These are phyloP conservation scores for Rallus crepitans DNA, from an alignment of 2,797 vertebrate species.

Conservation along the genomic window DNA sequence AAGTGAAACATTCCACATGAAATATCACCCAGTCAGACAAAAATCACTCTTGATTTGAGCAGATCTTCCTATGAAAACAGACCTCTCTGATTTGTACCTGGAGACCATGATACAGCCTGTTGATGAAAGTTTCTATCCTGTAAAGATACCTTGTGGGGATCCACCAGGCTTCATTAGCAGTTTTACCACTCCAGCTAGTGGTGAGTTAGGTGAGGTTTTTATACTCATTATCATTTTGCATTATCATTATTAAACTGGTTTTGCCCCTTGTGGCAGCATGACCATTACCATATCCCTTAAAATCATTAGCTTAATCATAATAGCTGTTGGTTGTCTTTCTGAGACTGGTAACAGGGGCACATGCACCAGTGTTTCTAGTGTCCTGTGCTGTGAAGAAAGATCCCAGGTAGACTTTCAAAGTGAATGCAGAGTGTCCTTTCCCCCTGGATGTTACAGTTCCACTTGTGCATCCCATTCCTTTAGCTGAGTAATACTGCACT, in stretches of 20 bases:
- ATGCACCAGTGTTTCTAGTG: not conserved
- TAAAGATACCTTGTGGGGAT: not conserved
- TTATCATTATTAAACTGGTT: not conserved
- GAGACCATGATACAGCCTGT: not conserved
- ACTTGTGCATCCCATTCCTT: not conserved
- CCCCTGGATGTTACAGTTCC: not conserved
- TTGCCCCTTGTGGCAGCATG: not conserved
- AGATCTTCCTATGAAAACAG: not conserved
- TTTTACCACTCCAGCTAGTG: not conserved
- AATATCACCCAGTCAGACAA: not conserved
- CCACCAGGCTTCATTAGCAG: not conserved
- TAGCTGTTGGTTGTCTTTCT: not conserved
- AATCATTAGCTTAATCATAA: not conserved
- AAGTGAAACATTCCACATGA: not conserved
- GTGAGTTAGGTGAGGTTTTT: not conserved
- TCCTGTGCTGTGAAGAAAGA: not conserved
- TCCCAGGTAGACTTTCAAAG: not conserved
- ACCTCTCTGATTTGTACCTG: not conserved
- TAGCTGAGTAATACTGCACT: not conserved
- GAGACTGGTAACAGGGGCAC: not conserved
- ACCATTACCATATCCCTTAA: not conserved
- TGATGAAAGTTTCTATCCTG: not conserved
- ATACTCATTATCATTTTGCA: not conserved
- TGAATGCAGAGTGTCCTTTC: not conserved
- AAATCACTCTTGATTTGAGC: not conserved